These are phyloP conservation scores for Andrena cerasifolii DNA, from an alignment of 1,140 invertebrate species.

Conservation along the genomic window DNA sequence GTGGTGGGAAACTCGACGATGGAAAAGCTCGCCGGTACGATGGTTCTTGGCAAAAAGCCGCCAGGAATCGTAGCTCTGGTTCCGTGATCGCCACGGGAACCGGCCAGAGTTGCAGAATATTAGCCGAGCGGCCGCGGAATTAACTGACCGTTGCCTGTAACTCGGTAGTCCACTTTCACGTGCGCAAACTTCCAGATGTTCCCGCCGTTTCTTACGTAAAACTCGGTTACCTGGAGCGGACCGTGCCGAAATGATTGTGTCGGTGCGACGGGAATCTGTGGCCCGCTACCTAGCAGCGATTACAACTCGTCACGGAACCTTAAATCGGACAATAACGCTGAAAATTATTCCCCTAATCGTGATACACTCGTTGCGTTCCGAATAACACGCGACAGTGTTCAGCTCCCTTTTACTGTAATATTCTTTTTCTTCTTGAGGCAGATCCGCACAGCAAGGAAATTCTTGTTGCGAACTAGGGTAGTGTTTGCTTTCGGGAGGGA, in stretches of 20 bases:
- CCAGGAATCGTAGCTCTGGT: not conserved
- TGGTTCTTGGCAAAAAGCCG: not conserved
- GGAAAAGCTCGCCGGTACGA: slow-evolving; percentile 2
- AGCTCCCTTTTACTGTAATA: too few species aligned
- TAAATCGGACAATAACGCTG: slow-evolving; percentile 31
- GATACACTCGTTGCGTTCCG: not conserved
- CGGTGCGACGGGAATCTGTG: slow-evolving; percentile 18
- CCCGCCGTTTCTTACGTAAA: slow-evolving; percentile 75
- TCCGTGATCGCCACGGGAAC: slow-evolving; percentile 38
- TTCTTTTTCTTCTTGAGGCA: too few species aligned
- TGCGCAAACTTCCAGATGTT: slow-evolving; percentile 75
- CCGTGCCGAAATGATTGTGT: slow-evolving; percentile 37
- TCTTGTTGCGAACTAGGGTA: too few species aligned
- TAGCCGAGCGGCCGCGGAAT: slow-evolving; percentile 72
- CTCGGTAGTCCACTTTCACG: slow-evolving; percentile 77
- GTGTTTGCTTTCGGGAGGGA: too few species aligned
- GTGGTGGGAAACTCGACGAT: not conserved
- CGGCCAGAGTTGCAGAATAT: slow-evolving; percentile 69
- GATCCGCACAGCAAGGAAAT: too few species aligned
- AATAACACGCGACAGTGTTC: too few species aligned
- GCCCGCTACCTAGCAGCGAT: not conserved
- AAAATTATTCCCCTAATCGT: slow-evolving; percentile 25
- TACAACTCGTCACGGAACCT: not conserved
- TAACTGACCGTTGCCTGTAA: slow-evolving; percentile 78
- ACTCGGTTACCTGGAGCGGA: slow-evolving; percentile 32